These are phyloP conservation scores for Zaprionus lineosus DNA, from an alignment of 2,888 invertebrate genomes.

Conservation along the genomic window DNA sequence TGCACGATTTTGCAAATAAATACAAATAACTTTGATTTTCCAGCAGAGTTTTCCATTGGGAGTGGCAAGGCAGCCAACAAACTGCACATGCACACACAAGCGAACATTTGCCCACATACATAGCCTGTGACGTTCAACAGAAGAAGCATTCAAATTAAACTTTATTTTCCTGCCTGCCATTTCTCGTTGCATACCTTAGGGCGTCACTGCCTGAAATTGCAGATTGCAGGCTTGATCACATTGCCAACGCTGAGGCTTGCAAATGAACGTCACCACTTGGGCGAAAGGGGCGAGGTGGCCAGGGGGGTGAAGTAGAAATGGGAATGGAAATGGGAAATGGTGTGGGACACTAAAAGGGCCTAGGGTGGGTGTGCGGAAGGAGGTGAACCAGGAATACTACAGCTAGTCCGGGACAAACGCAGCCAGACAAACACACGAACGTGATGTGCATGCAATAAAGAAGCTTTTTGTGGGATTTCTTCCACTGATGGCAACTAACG, in stretches of 20 bases:
- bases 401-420: neutral
- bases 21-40: constrained; percentile 77
- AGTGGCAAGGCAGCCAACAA: constrained; percentile 25
- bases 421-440: constrained; percentile 71
- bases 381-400: no score
- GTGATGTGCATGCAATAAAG: constrained; percentile 76
- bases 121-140: constrained; percentile 58
- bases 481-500: constrained; percentile 63
- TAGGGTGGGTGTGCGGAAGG: no score
- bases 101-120: neutral
- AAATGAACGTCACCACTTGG: constrained; percentile 59
- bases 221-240: constrained; percentile 78
- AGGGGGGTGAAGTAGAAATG: neutral
- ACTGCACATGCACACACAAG: constrained; percentile 28
- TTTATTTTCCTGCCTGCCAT: constrained; percentile 64
- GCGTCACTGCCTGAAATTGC: constrained; percentile 73
- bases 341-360: neutral
- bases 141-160: constrained; percentile 76
- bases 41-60: constrained; percentile 46
- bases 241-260: constrained; percentile 65
- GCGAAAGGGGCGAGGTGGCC: neutral
- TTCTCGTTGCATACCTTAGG: constrained; percentile 65
- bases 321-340: no score
- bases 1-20: constrained; percentile 76
- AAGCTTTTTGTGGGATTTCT: constrained; percentile 72